phyloP scores from a whole-genome alignment of 1,140 invertebrate species.

The Drosophila ohnishii region DNA sequence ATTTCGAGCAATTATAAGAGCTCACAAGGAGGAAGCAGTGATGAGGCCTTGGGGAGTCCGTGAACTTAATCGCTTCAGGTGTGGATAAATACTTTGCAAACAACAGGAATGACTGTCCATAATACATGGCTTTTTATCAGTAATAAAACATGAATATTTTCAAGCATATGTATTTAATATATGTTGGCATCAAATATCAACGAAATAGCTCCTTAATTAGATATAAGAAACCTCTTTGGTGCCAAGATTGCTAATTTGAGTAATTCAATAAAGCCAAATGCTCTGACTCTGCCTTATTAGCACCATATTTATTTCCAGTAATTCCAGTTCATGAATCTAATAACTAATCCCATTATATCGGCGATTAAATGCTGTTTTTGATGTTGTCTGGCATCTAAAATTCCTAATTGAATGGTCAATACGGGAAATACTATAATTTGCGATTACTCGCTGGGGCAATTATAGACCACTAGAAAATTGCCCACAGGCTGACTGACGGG shows the following conservation, averaged over 20 bases:
- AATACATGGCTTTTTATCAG: not conserved
- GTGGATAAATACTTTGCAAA: constrained; percentile 3
- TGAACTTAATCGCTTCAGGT: constrained; percentile 7
- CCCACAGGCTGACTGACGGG: constrained; percentile 7
- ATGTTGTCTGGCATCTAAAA: constrained; percentile 10
- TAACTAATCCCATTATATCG: not conserved
- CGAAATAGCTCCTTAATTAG: not conserved
- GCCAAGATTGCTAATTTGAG: not conserved
- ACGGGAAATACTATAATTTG: constrained; percentile 39
- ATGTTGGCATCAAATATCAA: not conserved
- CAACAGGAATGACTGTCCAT: not conserved
- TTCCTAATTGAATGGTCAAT: constrained; percentile 14
- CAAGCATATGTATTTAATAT: not conserved
- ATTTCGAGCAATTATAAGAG: constrained; percentile 2
- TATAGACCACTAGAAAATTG: constrained; percentile 17
- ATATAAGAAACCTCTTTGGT: not conserved
- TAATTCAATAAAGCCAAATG: not conserved
- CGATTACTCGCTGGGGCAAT: constrained; percentile 32
- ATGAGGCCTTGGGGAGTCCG: not conserved
- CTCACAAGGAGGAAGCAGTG: too few species aligned
- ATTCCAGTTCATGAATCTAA: not conserved
- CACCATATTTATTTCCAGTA: not conserved
- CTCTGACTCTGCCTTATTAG: not conserved
- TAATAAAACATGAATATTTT: not conserved
- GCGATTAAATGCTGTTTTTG: constrained; percentile 26